Evolutionary conservation across 1,140 invertebrate genomes (phyloP), one percentile per base, ranked within the genome.

Genomic region (Nylanderia fulva): DNA sequence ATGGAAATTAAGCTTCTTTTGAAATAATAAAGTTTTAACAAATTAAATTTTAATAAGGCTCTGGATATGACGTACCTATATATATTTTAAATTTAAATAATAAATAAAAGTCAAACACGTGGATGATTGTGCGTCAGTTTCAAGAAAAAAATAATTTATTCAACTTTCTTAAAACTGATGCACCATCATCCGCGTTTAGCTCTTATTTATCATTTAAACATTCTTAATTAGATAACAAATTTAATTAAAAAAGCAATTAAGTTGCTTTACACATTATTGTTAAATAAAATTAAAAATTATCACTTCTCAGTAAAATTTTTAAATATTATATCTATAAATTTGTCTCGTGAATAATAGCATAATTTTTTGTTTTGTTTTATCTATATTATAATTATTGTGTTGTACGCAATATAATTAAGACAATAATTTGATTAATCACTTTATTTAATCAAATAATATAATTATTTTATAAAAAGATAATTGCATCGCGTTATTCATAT

Each of bases 281-380:
- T 63, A 36, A 36, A 15, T 1, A 11, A 56, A 56, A 56, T 21
- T 56, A 21, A 56, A 48, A 48, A n/a, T n/a, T n/a, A n/a, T n/a
- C n/a, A 27, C 4, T 60, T 60, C 2, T 24, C 11, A 61, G 27
- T 15, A 61, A 29, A 61, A 15, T 61, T 27, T 29, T 18, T 27
- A 61, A 61, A 6, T 18, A 1, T 21, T 52, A 18, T 54, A 54
- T 18, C 18, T 27, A 27, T 29, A 24, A 18, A 15, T 48, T 61
- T 27, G 15, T 60, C 13, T 24, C 36, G 2, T 42, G n/a, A 42
- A 2, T 52, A 18, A 9, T 60, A 39, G 18, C 56, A 42, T 24
- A 75, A 39, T 74, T n/a, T n/a, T n/a, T 33, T 56, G 58, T 4
- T 3, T 61, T 21, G 15, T 60, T 45, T 33, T 76, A 9, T 76